Conservation (phyloP, 2,888 invertebrate species). For the Pilophorus perplexus region DNA sequence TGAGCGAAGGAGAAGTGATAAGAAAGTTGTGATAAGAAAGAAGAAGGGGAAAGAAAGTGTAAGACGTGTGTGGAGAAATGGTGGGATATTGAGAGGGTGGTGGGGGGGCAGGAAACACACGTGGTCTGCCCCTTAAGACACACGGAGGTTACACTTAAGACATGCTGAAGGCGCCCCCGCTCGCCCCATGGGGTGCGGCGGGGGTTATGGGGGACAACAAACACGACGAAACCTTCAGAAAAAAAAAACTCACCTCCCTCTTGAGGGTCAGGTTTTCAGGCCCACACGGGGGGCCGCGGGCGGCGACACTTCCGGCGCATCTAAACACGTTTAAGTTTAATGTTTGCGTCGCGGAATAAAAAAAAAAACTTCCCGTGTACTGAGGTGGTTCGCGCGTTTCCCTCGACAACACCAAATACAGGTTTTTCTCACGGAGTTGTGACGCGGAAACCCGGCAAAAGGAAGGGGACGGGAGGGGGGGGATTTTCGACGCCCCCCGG, state of each 20-base stretch:
- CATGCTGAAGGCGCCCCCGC: slow-evolving; percentile 22
- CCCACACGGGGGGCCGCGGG: neutral
- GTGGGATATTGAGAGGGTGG: too few species aligned
- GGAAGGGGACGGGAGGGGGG: slow-evolving; percentile 31
- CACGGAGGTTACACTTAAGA: slow-evolving; percentile 42
- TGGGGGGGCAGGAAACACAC: slow-evolving; percentile 30
- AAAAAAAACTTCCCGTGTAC: too few species aligned
- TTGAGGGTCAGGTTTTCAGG: slow-evolving; percentile 24
- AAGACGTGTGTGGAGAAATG: slow-evolving; percentile 22
- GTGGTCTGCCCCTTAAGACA: slow-evolving; percentile 41
- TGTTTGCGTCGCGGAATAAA: too few species aligned
- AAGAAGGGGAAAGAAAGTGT: slow-evolving; percentile 28
- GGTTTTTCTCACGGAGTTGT: slow-evolving; percentile 35
- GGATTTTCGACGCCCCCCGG: slow-evolving; percentile 36
- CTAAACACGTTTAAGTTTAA: too few species aligned
- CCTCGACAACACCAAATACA: slow-evolving; percentile 40
- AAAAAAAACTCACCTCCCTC: slow-evolving; percentile 31
- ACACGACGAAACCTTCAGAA: slow-evolving; percentile 3
- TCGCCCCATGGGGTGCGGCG: too few species aligned
- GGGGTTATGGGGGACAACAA: too few species aligned
- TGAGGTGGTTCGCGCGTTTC: slow-evolving; percentile 6
- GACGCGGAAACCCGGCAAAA: slow-evolving; percentile 24
- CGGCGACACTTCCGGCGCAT: slow-evolving; percentile 7
- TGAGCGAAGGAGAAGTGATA: slow-evolving; percentile 14
- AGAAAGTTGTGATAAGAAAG: slow-evolving; percentile 31